Evolutionary conservation across 2,888 invertebrate genomes (phyloP), one percentile per base, ranked within the genome.

Genomic region (Trilocha varians): DNA sequence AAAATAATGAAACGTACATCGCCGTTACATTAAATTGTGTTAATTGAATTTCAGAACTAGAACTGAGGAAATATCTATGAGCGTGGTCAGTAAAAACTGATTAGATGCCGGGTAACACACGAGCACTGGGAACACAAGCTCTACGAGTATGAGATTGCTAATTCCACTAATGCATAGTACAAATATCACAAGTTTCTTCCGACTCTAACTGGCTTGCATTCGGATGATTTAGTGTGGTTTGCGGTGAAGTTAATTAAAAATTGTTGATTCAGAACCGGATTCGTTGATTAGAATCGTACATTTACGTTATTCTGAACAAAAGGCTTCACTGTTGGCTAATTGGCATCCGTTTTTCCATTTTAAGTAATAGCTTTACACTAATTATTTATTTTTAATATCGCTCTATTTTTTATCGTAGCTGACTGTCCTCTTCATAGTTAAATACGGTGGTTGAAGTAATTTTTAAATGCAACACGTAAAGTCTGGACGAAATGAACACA

Each of bases 131-230:
- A 78, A 78, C 78, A 83, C 82, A 75, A 80, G 75, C 69, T 66
- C 53, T 61, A 56, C 70, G 65, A 71, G 72, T 78, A 76, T 76
- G 82, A 80, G 80, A 84, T 82, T 83, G 73, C 77, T 84, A 84
- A 84, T 84, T 77, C 74, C 77, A 66, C 79, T 84, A 84, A 84
- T 84, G 84, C 84, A 78, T 66, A 59, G 73, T 70, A 82, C 82
- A 82, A 82, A 82, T 78, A 79, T 70, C 65, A 57, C 63, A 62
- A 70, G 65, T 70, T 74, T 60, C 64, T 61, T 25, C 56, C 63
- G 50, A 57, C 62, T 60, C 62, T 51, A 49, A 50, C 58, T 67
- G 62, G 58, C 61, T 65, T 63, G 63, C 62, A 63, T 59, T 62
- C 56, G 59, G 58, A 71, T 61, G 55, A 62, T 62, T 65, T 63